phyloP scores from a whole-genome alignment of 2,797 vertebrate species.

The Premnoplex brunnescens region DNA sequence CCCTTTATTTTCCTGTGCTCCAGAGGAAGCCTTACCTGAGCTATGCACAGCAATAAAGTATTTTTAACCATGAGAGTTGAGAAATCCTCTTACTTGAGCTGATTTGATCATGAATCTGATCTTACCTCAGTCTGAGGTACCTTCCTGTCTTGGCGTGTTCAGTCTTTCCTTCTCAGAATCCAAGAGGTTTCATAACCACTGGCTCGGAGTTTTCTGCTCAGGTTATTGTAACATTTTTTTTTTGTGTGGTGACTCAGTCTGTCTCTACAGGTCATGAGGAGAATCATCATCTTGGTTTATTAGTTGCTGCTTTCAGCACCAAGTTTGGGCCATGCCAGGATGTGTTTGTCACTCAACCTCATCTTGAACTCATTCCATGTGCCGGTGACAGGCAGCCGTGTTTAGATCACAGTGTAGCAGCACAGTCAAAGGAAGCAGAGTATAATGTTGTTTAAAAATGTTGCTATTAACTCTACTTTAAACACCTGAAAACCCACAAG shows the following conservation, averaged over 20 bases:
- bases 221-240: not conserved
- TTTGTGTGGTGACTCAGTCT: not conserved
- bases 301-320: not conserved
- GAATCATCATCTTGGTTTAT: not conserved
- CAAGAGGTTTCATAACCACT: not conserved
- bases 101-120: not conserved
- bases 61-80: not conserved
- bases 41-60: not conserved
- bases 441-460: not conserved
- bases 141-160: not conserved
- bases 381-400: not conserved
- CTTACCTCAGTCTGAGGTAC: not conserved
- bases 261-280: not conserved
- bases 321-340: not conserved
- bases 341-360: not conserved
- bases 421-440: not conserved
- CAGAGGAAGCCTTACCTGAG: not conserved
- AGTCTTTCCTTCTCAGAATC: not conserved
- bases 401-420: not conserved
- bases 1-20: not conserved
- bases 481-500: not conserved
- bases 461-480: not conserved
- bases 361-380: not conserved
- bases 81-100: not conserved
- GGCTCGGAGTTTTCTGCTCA: not conserved